phyloP scores from a whole-genome alignment of 2,888 invertebrate species.

The Ryuthela nishihirai region DNA sequence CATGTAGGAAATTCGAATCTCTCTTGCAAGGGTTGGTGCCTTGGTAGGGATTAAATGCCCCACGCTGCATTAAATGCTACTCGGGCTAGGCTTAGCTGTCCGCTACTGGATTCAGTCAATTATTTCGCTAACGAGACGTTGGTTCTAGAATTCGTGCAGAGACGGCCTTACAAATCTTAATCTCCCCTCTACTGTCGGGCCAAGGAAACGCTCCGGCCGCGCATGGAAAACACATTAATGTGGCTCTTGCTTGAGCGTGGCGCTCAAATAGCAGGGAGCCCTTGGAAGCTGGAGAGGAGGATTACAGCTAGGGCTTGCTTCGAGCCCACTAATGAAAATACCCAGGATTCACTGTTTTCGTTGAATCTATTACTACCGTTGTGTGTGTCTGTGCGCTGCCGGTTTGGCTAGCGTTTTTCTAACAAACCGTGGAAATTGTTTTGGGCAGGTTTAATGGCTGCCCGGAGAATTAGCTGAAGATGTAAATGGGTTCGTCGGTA shows the following conservation, averaged over 20 bases:
- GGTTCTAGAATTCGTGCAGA: not conserved
- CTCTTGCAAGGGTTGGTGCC: too few species aligned
- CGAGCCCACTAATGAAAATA: too few species aligned
- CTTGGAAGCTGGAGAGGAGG: too few species aligned
- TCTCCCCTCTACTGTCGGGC: slow-evolving; percentile 2
- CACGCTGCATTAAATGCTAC: slow-evolving; percentile 31
- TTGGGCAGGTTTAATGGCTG: slow-evolving; percentile 21
- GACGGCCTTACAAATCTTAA: slow-evolving; percentile 22
- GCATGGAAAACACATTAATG: slow-evolving; percentile 7
- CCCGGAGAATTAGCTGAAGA: slow-evolving; percentile 24
- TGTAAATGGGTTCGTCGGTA: slow-evolving; percentile 32
- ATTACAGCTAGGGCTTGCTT: too few species aligned
- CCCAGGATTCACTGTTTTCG: too few species aligned
- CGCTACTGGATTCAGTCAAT: slow-evolving; percentile 25
- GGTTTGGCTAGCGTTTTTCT: too few species aligned
- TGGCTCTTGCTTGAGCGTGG: too few species aligned
- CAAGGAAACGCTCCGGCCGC: not conserved
- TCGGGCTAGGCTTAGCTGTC: slow-evolving; percentile 8
- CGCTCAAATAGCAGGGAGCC: too few species aligned
- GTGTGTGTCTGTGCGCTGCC: too few species aligned
- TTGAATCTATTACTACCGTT: too few species aligned
- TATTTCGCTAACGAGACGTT: slow-evolving; percentile 32
- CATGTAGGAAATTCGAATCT: slow-evolving; percentile 26
- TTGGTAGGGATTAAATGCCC: slow-evolving; percentile 28
- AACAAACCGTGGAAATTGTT: slow-evolving; percentile 32